A percentile compares a stretch with the other conserved stretches of the same genome.
These are phyloP conservation scores for Lordiphosa collinella DNA, from an alignment of 1,140 invertebrate genomes.

Conservation along the genomic window DNA sequence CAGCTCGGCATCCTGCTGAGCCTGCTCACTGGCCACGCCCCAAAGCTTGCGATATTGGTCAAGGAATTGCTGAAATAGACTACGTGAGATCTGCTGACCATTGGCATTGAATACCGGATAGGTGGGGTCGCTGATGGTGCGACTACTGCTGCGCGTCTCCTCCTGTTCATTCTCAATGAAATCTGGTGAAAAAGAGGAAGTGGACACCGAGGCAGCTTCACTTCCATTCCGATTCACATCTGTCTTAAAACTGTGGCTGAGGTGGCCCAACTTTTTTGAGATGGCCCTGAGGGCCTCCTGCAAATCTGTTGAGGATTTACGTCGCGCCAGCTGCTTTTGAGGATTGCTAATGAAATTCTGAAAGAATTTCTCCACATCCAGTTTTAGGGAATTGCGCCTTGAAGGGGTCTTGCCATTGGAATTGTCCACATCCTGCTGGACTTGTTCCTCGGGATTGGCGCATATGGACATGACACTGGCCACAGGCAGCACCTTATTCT, in stretches of 20 bases:
- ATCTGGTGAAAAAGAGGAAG: conserved; percentile 47
- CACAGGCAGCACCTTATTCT: conserved; percentile 86
- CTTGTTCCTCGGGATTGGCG: conserved; percentile 79
- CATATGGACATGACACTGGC: conserved; percentile 86
- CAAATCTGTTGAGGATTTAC: conserved; percentile 81
- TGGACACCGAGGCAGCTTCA: conserved; percentile 14
- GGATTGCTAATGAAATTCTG: conserved; percentile 74
- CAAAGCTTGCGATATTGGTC: conserved; percentile 80
- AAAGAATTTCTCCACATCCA: conserved; percentile 77
- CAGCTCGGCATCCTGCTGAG: conserved; percentile 59
- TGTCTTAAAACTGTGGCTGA: conserved; percentile 52
- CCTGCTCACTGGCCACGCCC: conserved; percentile 58
- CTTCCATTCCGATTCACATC: conserved; percentile 72
- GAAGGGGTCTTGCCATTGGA: conserved; percentile 55
- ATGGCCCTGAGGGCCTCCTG: conserved; percentile 81
- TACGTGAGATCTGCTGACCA: conserved; percentile 86
- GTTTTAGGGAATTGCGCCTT: conserved; percentile 54
- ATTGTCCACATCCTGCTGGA: conserved; percentile 44
- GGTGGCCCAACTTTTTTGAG: conserved; percentile 80
- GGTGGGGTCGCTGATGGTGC: conserved; percentile 88
- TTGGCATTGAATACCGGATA: conserved; percentile 88
- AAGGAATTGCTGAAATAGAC: conserved; percentile 86
- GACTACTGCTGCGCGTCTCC: conserved; percentile 65
- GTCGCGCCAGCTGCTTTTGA: conserved; percentile 58
- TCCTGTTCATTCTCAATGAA: conserved; percentile 75